Base-by-base conservation (phyloP, 2,797 vertebrate species). In the Psittacula echo region DNA sequence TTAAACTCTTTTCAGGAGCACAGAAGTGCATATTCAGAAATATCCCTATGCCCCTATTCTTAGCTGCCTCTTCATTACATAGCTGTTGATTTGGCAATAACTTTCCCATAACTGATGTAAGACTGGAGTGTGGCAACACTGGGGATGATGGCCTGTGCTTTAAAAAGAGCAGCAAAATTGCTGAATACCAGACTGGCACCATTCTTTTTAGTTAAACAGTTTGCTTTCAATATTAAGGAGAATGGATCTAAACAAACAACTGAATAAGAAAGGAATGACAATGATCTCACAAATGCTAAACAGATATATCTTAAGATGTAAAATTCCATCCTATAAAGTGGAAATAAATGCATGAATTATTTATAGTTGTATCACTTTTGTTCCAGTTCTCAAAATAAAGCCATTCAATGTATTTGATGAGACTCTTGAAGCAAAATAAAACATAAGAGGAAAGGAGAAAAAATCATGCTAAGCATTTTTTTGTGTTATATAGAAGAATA, bases 361-460 rank as follows among this genome's bases (percentile, higher is more conserved):
- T 95, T 89, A 93, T 89, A 72, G 41, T 56, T 87, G 41, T 27
- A 74, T 74, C 56, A 72, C 11, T 91, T 95, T 67, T 80, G 48
- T 94, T 95, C 77, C 56, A 54, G 22, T 94, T 94, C 75, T 91
- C 61, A 92, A 94, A 90, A 94, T 92, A 93, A 93, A 85, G 8
- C 27, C 8, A 54, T 80, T 92, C 53, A 92, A 44, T 64, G 45
- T 53, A 71, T 79, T 84, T 94, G 71, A 73, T 87, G 65, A 94
- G 54, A 78, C 45, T 82, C 48, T 62, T 58, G 74, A 94, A 83
- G 67, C 29, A 70, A 83, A 93, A 95, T 82, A 27, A 64, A 81
- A 32, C 20, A 67, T 37, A 60, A n/a, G 47, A 17, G 7, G 77
- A 87, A 81, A 75, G 19, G 61, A 15, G 34, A 94, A 94, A 82